phyloP scores from a whole-genome alignment of 1,140 invertebrate species.

The Aplysia californica region DNA sequence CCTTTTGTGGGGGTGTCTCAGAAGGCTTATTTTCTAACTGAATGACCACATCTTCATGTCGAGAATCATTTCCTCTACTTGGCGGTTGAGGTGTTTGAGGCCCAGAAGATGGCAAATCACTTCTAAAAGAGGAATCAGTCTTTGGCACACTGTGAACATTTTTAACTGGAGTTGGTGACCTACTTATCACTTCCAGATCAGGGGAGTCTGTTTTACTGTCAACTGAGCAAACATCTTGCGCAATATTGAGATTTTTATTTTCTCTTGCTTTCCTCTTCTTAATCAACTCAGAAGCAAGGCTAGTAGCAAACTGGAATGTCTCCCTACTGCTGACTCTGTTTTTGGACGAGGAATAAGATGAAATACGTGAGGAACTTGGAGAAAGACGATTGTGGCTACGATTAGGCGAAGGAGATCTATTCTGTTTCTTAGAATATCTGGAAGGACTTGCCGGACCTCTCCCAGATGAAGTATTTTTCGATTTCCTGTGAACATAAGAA shows the following conservation, averaged over 20 bases:
- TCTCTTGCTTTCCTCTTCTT: conserved; percentile 60
- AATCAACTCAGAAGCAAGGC: conserved; percentile 65
- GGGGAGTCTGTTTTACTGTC: conserved; percentile 28
- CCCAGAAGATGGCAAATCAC: too few relatives aligned
- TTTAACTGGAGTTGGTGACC: conserved; percentile 19
- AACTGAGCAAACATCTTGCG: conserved; percentile 16
- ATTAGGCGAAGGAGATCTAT: conserved; percentile 7
- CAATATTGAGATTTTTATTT: conserved; percentile 28
- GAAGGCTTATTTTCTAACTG: background rate
- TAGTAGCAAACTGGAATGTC: conserved; percentile 47
- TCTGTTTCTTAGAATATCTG: conserved; percentile 13
- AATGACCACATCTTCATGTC: too few relatives aligned
- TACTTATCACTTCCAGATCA: conserved; percentile 27
- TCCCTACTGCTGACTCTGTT: background rate
- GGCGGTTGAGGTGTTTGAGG: too few relatives aligned
- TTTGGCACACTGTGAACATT: background rate
- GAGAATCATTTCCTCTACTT: too few relatives aligned
- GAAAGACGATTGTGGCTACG: conserved; percentile 23
- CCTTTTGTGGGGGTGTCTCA: too few relatives aligned
- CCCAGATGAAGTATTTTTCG: background rate
- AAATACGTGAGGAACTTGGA: conserved; percentile 10
- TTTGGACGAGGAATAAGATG: background rate
- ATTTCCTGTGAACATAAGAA: background rate
- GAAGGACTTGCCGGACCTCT: conserved; percentile 1
- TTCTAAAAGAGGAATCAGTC: conserved; percentile 6